A percentile compares a stretch with the other conserved stretches of the same genome.
phyloP scores from a whole-genome alignment of 30 jellyfish, hydroid and myxozoan species.

The Mastigias papua region DNA sequence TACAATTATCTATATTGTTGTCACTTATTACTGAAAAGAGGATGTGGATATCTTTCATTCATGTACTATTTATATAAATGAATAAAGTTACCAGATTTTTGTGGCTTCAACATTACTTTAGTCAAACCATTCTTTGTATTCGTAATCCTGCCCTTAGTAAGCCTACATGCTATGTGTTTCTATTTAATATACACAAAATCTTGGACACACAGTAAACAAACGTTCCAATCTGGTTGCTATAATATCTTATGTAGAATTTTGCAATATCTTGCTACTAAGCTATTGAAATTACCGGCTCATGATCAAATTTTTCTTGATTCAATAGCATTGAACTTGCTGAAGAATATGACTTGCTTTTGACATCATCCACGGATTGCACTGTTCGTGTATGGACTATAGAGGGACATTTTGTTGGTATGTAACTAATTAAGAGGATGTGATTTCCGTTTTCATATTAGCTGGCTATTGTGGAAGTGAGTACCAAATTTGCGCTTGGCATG shows the following conservation, averaged over 20 bases:
- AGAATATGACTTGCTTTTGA: slow-evolving; percentile 71
- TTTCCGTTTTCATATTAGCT: no score
- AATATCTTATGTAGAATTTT: neutral
- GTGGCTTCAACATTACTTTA: neutral
- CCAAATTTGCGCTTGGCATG: no score
- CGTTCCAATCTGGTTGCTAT: no score
- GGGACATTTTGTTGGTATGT: slow-evolving; percentile 92
- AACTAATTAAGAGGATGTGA: no score
- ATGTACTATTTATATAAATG: no score
- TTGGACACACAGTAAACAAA: no score
- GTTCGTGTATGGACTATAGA: slow-evolving; percentile 89
- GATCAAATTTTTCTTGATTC: neutral
- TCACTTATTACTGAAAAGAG: no score
- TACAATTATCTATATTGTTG: no score
- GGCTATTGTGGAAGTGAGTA: no score
- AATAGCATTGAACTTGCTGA: slow-evolving; percentile 79
- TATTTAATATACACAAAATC: no score
- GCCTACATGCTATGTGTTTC: neutral
- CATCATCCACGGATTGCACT: slow-evolving; percentile 92
- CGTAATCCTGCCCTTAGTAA: neutral
- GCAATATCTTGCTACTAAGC: neutral
- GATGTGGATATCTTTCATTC: no score
- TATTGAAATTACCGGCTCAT: neutral
- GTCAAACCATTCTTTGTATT: neutral
- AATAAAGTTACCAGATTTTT: no score